Conservation (phyloP, 2,113 vertebrate genomes). For the Prionailurus bengalensis region DNA sequence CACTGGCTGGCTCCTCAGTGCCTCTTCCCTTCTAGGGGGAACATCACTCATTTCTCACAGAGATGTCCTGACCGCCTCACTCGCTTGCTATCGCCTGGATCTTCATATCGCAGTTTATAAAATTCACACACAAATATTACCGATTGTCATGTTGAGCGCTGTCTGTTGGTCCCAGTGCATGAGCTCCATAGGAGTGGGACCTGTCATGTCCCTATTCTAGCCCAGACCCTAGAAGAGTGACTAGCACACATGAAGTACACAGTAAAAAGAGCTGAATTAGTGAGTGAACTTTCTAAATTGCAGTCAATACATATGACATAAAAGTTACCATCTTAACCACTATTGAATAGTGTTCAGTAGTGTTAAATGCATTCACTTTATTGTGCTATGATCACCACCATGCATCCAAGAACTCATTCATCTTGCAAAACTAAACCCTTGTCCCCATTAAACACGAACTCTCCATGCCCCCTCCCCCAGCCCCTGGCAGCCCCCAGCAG, state of each 20-base stretch:
- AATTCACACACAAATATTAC: not conserved
- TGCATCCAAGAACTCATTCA: not conserved
- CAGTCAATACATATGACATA: not conserved
- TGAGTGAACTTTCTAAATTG: not conserved
- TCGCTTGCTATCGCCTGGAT: too few relatives aligned
- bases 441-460: not conserved
- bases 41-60: not conserved
- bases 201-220: not conserved
- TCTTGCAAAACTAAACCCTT: not conserved
- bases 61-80: not conserved
- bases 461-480: not conserved
- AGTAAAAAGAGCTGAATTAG: not conserved
- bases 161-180: fast-evolving
- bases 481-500: not conserved
- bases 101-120: not conserved
- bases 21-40: not conserved
- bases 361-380: fast-evolving
- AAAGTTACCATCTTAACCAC: not conserved
- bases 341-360: not conserved
- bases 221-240: not conserved
- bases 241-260: fast-evolving
- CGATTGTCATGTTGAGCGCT: too few relatives aligned
- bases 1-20: not conserved
- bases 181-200: not conserved
- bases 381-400: not conserved